Conservation (phyloP, 2,113 vertebrate genomes). For the Tautogolabrus adspersus region DNA sequence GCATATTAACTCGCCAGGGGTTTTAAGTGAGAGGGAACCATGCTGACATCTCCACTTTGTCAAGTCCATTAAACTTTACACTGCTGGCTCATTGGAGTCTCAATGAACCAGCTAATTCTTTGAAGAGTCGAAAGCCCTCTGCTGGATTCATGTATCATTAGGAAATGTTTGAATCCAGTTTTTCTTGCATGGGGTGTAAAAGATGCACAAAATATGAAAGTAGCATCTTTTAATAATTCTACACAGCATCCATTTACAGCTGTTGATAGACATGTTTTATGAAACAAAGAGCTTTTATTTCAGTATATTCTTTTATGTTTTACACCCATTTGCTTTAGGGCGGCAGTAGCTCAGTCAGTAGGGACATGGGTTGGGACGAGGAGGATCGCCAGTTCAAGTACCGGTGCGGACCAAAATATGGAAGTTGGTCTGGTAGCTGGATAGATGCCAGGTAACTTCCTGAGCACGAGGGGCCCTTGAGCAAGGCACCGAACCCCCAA, state of each 20-base stretch:
- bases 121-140: constrained; percentile 21
- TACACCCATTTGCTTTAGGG: no score
- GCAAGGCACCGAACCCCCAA: no score
- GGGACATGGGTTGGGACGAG: no score
- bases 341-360: no score
- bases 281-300: background rate
- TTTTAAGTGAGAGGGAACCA: constrained; percentile 38
- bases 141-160: constrained; percentile 11
- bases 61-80: constrained; percentile 61
- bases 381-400: no score
- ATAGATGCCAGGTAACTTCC: no score
- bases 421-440: no score
- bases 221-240: background rate
- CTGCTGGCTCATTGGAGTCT: constrained; percentile 29
- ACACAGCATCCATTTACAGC: background rate
- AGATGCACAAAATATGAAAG: background rate
- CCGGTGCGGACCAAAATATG: no score
- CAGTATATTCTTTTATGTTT: no score
- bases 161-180: background rate
- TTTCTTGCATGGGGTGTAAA: background rate
- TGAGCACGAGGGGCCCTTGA: no score
- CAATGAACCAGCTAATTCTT: constrained; percentile 36
- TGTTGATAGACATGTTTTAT: background rate
- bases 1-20: constrained; percentile 1
- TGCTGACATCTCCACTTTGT: constrained; percentile 48